Evolutionary conservation across 2,113 vertebrate species (phyloP).

Genomic region (Polypterus senegalus): DNA sequence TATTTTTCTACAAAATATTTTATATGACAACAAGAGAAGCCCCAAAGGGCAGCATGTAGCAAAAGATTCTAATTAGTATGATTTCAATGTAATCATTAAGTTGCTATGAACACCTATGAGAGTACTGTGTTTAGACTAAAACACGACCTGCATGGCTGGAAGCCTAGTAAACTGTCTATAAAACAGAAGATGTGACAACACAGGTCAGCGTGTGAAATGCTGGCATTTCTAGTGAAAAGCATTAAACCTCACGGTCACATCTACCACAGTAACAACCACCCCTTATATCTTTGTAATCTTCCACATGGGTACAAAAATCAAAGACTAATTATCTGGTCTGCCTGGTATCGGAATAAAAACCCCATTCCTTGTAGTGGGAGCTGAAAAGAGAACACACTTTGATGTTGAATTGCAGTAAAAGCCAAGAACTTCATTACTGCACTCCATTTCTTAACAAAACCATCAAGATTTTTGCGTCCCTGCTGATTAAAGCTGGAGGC

Average conservation of each 20-base stretch:
- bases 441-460: too few species aligned
- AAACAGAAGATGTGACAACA: constrained; percentile 65
- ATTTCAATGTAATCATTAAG: constrained; percentile 70
- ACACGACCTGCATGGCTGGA: constrained; percentile 62
- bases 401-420: too few species aligned
- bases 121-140: constrained; percentile 69
- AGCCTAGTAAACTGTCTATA: constrained; percentile 63
- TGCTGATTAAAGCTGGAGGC: too few species aligned
- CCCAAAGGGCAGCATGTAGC: constrained; percentile 57
- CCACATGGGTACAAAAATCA: too few species aligned
- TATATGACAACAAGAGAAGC: constrained; percentile 53
- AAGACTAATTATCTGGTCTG: too few species aligned
- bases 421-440: too few species aligned
- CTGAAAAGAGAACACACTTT: too few species aligned
- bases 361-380: too few species aligned
- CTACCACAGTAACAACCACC: background rate
- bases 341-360: too few species aligned
- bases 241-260: constrained; percentile 13
- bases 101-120: constrained; percentile 59
- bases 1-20: constrained; percentile 61
- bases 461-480: too few species aligned
- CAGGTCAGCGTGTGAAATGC: constrained; percentile 56
- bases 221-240: constrained; percentile 62
- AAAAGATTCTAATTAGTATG: constrained; percentile 66
- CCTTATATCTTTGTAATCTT: too few species aligned